Percentiles rank a stretch among this genome's conserved stretches.
These are phyloP conservation scores for Lepidurus arcticus DNA, from an alignment of 1,140 invertebrate genomes.

Conservation along the genomic window DNA sequence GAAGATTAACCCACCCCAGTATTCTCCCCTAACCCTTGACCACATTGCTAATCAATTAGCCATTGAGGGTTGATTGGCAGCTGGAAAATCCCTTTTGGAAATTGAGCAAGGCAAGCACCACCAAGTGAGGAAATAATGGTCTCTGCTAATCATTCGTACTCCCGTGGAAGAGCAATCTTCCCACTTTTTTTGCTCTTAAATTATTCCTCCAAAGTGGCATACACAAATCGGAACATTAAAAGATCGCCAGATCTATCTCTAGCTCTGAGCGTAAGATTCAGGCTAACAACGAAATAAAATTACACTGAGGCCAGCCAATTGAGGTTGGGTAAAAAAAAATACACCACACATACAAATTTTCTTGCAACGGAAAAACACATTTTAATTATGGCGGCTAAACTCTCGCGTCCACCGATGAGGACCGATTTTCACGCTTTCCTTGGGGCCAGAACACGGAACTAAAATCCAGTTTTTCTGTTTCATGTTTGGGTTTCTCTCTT, in stretches of 20 bases:
- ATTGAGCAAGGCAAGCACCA: conserved; percentile 18
- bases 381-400: conserved; percentile 15
- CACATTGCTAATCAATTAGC: conserved; percentile 19
- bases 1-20: conserved; percentile 9
- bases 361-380: not conserved
- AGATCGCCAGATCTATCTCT: too few relatives aligned
- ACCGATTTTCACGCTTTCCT: not conserved
- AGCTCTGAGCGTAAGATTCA: too few relatives aligned
- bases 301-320: not conserved
- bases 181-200: too few relatives aligned
- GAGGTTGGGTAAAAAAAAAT: not conserved
- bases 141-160: not conserved
- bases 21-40: conserved; percentile 17
- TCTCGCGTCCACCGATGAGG: conserved; percentile 1
- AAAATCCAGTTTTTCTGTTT: not conserved
- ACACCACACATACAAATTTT: not conserved
- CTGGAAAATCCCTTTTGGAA: not conserved
- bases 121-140: conserved; percentile 9
- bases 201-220: too few relatives aligned
- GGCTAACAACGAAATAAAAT: conserved; percentile 1
- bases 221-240: too few relatives aligned
- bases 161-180: too few relatives aligned
- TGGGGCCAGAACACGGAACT: not conserved
- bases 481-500: not conserved
- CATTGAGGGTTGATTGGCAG: conserved; percentile 14